Evolutionary conservation across 2,113 vertebrate species (phyloP).

Genomic region (Callipepla squamata): DNA sequence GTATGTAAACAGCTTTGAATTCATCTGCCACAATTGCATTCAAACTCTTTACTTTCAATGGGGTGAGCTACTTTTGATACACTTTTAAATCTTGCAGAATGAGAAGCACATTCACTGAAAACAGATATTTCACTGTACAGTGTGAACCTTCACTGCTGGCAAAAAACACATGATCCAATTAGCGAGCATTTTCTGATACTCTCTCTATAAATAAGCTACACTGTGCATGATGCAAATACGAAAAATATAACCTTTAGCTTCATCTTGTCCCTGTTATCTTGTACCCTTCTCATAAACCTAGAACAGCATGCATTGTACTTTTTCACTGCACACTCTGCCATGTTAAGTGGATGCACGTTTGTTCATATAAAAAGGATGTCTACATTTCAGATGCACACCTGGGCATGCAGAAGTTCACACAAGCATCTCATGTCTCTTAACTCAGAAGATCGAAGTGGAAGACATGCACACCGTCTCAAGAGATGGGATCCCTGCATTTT

Average conservation of each 20-base stretch:
- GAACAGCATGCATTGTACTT: neutral
- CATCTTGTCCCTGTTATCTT: neutral
- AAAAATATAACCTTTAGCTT: neutral
- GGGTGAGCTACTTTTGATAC: neutral
- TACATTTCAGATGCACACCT: neutral
- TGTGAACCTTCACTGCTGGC: neutral
- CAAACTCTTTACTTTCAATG: neutral
- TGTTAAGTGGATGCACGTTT: neutral
- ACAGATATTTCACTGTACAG: neutral
- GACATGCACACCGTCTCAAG: neutral
- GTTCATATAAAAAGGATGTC: neutral
- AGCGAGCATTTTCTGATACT: neutral
- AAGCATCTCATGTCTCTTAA: neutral
- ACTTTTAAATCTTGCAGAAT: neutral
- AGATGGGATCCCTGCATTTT: neutral
- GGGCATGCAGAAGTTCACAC: neutral
- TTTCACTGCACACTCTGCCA: rapidly evolving
- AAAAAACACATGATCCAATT: neutral
- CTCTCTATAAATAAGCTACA: neutral
- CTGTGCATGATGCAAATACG: rapidly evolving
- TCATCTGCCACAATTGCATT: neutral
- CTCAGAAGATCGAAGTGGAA: neutral
- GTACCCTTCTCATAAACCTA: neutral
- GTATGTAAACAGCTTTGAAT: neutral
- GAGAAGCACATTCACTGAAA: neutral